phyloP scores from a whole-genome alignment of 2,888 invertebrate genomes.

The Cyrtodaria siliqua region DNA sequence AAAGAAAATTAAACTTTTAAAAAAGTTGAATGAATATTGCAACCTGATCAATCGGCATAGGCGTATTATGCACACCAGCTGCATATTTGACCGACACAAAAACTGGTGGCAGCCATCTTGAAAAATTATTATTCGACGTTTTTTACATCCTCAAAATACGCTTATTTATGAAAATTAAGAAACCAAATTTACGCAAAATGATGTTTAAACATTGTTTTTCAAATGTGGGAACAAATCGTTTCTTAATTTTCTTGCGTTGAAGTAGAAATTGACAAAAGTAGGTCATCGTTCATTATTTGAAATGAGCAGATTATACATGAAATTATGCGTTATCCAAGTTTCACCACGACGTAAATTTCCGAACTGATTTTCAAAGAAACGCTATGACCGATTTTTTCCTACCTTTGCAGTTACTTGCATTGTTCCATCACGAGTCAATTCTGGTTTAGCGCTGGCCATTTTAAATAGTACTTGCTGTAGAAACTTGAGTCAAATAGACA shows the following conservation, averaged over 20 bases:
- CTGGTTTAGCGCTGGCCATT: conserved; percentile 80
- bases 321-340: conserved; percentile 7
- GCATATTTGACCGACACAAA: background rate
- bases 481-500: conserved; percentile 64
- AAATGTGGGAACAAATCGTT: conserved; percentile 20
- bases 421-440: conserved; percentile 78
- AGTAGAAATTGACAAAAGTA: conserved; percentile 19
- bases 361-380: conserved; percentile 27
- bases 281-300: conserved; percentile 36
- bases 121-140: conserved; percentile 42
- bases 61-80: too few relatives aligned
- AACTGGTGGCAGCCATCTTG: conserved; percentile 70
- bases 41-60: too few relatives aligned
- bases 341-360: conserved; percentile 8
- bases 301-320: conserved; percentile 11
- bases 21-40: too few relatives aligned
- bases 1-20: too few relatives aligned
- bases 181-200: conserved; percentile 9
- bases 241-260: conserved; percentile 45
- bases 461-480: conserved; percentile 62
- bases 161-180: conserved; percentile 34
- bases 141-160: conserved; percentile 13
- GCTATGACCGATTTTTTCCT: conserved; percentile 50
- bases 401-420: conserved; percentile 84
- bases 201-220: conserved; percentile 25